Conservation (phyloP, 2,113 vertebrate genomes). For the Rafetus swinhoei region DNA sequence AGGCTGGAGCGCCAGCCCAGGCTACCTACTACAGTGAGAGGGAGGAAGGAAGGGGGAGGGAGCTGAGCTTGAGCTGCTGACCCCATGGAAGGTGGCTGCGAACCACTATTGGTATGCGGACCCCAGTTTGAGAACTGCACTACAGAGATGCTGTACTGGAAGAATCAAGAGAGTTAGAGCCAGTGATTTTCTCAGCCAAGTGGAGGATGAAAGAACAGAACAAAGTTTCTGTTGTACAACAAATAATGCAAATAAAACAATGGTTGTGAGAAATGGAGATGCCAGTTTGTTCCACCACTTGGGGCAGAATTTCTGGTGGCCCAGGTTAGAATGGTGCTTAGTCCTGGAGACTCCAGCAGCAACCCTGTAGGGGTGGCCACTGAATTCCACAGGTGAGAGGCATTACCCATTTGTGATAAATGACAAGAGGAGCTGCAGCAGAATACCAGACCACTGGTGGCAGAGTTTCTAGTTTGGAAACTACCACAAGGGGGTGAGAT, state of each 20-base stretch:
- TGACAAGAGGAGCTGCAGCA: not conserved
- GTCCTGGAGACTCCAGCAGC: no score
- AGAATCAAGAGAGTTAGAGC: not conserved
- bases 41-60: no score
- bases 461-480: not conserved
- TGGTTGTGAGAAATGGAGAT: not conserved
- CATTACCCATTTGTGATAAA: not conserved
- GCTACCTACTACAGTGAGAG: no score
- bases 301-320: conserved; percentile 15
- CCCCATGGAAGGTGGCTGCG: no score
- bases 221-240: not conserved
- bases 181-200: not conserved
- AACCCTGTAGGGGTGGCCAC: not conserved
- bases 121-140: no score
- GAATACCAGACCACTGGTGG: not conserved
- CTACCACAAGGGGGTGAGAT: conserved; percentile 59
- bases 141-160: not conserved
- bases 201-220: not conserved
- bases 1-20: no score
- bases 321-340: not conserved
- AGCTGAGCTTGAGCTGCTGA: no score
- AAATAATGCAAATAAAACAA: not conserved
- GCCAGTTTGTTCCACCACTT: not conserved
- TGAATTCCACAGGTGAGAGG: not conserved
- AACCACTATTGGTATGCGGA: no score